A percentile compares a stretch with the other conserved stretches of the same genome.
Conservation (phyloP, 2,888 invertebrate species). For the Aspidiotus destructor region DNA sequence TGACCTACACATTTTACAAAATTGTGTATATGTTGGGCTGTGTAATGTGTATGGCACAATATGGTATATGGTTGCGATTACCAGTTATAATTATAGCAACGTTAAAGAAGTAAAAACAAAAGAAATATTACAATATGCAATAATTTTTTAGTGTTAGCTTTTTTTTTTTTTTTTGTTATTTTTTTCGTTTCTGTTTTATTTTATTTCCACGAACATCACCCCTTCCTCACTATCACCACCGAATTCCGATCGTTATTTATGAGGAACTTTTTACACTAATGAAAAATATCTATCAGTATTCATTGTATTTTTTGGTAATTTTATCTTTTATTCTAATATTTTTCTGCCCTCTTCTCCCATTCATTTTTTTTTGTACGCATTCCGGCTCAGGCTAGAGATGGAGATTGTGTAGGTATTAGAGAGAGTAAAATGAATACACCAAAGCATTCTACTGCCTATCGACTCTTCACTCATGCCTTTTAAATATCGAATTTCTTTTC, state of each 20-base stretch:
- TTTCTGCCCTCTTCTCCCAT: not conserved
- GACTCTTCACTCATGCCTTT: not conserved
- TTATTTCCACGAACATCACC: constrained; percentile 5
- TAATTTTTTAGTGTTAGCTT: constrained; percentile 14
- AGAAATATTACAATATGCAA: constrained; percentile 27
- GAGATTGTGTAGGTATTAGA: no score
- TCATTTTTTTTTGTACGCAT: constrained; percentile 7
- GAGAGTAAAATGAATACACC: no score
- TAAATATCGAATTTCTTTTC: not conserved
- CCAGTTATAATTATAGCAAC: constrained; percentile 20
- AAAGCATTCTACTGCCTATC: not conserved
- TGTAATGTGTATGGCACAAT: constrained; percentile 15
- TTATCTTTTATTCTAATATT: not conserved
- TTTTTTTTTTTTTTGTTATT: constrained; percentile 12
- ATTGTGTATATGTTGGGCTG: constrained; percentile 26
- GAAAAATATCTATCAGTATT: constrained; percentile 15
- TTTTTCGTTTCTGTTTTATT: constrained; percentile 4
- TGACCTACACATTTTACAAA: constrained; percentile 13
- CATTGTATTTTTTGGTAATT: not conserved
- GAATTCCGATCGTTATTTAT: constrained; percentile 7
- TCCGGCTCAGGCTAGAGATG: not conserved
- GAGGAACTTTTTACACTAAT: constrained; percentile 29
- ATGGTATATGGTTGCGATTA: constrained; percentile 28
- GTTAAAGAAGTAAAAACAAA: not conserved
- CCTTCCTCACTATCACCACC: not conserved